Base-by-base conservation (phyloP, 2,888 invertebrate genomes). In the Drosophila longiperda region DNA sequence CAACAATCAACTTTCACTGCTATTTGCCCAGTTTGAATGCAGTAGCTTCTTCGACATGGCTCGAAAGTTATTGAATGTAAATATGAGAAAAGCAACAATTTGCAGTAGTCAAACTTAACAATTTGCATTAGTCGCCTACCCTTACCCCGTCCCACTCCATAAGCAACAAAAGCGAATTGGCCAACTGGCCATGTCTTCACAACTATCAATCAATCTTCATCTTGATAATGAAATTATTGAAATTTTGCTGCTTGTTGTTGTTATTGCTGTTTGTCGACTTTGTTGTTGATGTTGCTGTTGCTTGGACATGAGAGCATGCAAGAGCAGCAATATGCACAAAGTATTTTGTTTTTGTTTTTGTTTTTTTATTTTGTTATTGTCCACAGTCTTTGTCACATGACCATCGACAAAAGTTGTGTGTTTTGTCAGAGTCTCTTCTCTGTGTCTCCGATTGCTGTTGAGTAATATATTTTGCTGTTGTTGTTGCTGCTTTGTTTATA, bases 191-290 rank as follows among this genome's bases (percentile, higher is more conserved):
- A 69, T 63, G 73, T 53, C 68, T 73, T 64, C 50, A 9, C 68
- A 71, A 65, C 85, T 75, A 77, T 82, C 80, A 88, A 89, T 87
- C 88, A 86, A 87, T 87, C 89, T 85, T 79, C 69, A 88, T 83
- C 88, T 89, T 80, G 90, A 89, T 87, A 89, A 87, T 88, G 90
- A 83, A 85, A 83, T 87, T 85, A 87, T 87, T 83, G 86, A 89
- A 82, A 83, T 81, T 81, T 50, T 20, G 53, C 34, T 65, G 78
- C 15, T 53, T 53, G 68, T 23, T 57, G 66, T n/a, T 34, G 67
- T 6, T 66, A 65, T 17, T 34, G 67, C 11, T 69, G 67, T 20
- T 67, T 64, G 62, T 68, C 59, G 58, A 49, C 53, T n/a, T n/a
- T n/a, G 49, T 67, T 66, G 58, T 33, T 57, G 57, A 4, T 54